A percentile compares a stretch with the other conserved stretches of the same genome.
phyloP scores from a whole-genome alignment of 2,797 vertebrate species.

The Pipistrellus pipistrellus region DNA sequence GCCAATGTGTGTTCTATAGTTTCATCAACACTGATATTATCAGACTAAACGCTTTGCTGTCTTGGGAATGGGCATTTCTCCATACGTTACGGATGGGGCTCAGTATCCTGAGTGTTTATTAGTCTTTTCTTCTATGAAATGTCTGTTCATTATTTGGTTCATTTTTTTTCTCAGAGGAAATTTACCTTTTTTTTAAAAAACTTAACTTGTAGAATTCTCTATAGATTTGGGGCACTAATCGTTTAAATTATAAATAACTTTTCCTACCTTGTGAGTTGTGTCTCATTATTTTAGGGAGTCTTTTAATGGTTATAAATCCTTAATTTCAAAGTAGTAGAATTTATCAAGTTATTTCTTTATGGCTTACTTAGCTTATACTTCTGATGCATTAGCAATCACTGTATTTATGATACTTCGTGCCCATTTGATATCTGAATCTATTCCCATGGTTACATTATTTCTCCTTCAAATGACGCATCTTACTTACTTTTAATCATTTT shows the following conservation, averaged over 20 bases:
- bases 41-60: background rate
- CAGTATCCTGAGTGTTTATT: background rate
- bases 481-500: constrained; percentile 9
- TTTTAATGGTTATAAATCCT: constrained; percentile 4
- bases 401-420: background rate
- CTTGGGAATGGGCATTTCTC: background rate
- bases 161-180: constrained; percentile 5
- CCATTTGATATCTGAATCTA: background rate
- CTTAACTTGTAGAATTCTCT: background rate
- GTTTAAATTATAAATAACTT: constrained; percentile 19
- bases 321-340: constrained; percentile 12
- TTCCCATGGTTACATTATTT: background rate
- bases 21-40: background rate
- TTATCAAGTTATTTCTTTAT: background rate
- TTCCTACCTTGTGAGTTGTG: background rate
- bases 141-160: background rate
- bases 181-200: background rate
- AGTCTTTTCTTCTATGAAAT: constrained; percentile 23
- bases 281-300: background rate
- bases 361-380: background rate
- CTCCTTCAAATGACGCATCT: background rate
- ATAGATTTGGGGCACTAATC: background rate
- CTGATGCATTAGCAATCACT: background rate
- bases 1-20: background rate
- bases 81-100: background rate